Base-by-base conservation (phyloP, 2,888 invertebrate genomes). In the Diaperis boleti region DNA sequence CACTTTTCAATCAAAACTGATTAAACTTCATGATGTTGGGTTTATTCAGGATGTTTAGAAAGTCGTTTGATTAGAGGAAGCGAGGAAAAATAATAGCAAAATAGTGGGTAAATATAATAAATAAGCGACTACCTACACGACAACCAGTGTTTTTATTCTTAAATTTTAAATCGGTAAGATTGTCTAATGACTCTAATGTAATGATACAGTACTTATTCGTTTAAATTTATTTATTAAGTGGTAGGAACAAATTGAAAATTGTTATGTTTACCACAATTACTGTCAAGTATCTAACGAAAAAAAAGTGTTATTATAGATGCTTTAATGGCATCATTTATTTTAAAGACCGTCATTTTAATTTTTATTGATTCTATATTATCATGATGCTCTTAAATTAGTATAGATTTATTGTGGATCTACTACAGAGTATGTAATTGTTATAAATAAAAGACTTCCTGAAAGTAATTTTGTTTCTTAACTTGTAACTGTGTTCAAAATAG, bases 1-100 rank as follows among this genome's bases (percentile, higher is more conserved):
- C 50, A 59, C 59, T 59, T 39, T 59, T 59, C 42, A 50, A 42
- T 59, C 59, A 59, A 59, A 50, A 42, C 50, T 59, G 50, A 50
- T 59, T 42, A 59, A 49, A 31, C 39, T 59, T 39, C 20, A 29
- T 54, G 11, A 47, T 13, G 47, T 33, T 11, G 49, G 49, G 4
- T 49, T n/a, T 7, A 26, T 6, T 13, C 6, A 14, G 26, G n/a
- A n/a, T n/a, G n/a, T 13, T 56, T 56, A 56, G 55, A 56, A 57
- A 57, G 56, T 49, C 41, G 39, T 17, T 8, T 14, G 6, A 13
- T 10, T 2, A 13, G n/a, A 11, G 6, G 35, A 35, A 11, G 5
- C 1, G 3, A 10, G 5, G 5, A 35, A 35, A 35, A 13, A 13
- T 10, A 35, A 10, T 5, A 35, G 5, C 35, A 6, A 13, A 13